phyloP scores from a whole-genome alignment of 2,113 vertebrate species.

The Garra rufa region DNA sequence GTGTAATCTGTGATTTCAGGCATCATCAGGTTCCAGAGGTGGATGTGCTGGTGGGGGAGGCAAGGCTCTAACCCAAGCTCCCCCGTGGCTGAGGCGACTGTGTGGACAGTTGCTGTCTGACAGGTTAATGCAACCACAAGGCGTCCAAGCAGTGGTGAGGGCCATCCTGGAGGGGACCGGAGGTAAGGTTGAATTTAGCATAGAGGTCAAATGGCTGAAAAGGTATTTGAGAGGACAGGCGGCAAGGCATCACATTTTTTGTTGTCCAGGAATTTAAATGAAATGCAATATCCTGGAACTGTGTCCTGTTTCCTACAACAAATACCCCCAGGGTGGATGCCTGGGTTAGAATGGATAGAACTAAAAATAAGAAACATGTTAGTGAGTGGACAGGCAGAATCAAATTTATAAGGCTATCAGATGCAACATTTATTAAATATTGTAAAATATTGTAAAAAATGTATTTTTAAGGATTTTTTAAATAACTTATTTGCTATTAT shows the following conservation, averaged over 20 bases:
- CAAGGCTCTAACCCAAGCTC: slow-evolving; percentile 66
- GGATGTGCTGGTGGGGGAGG: slow-evolving; percentile 19
- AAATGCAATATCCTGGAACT: not conserved
- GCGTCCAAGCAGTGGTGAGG: slow-evolving; percentile 88
- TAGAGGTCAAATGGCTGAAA: not conserved
- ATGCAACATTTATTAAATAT: too few species aligned
- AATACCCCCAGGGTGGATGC: too few species aligned
- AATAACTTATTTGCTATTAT: too few species aligned
- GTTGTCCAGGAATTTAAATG: not conserved
- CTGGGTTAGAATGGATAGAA: not conserved
- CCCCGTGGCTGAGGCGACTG: slow-evolving; percentile 86
- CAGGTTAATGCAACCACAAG: slow-evolving; percentile 82
- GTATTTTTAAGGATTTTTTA: too few species aligned
- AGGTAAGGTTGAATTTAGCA: slow-evolving; percentile 71
- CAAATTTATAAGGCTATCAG: too few species aligned
- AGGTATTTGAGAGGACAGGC: too few species aligned
- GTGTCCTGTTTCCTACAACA: not conserved
- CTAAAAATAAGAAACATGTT: too few species aligned
- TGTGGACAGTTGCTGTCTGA: slow-evolving; percentile 91
- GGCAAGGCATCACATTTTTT: not conserved
- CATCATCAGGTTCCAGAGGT: slow-evolving; percentile 9
- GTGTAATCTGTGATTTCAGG: slow-evolving; percentile 48
- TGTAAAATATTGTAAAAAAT: too few species aligned
- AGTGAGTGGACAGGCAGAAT: too few species aligned
- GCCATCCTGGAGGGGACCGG: slow-evolving; percentile 86